Conservation (phyloP, 2,797 vertebrate species). For the Hyperoplus immaculatus region DNA sequence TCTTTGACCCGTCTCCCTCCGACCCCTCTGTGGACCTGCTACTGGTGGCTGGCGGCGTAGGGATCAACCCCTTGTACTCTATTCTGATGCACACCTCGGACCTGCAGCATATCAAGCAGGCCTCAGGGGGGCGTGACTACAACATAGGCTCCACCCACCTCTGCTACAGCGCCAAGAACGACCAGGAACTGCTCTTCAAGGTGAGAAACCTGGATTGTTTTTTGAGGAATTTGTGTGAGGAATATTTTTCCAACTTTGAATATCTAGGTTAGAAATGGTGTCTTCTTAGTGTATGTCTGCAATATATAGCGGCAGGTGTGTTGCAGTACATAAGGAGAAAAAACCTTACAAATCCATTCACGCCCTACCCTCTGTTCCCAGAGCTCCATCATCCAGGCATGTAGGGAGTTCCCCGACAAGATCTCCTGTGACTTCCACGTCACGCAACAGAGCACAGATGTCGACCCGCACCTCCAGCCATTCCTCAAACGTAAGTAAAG, state of each 20-base stretch:
- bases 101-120: constrained; percentile 80
- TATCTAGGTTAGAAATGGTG: neutral
- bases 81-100: constrained; percentile 92
- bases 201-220: constrained; percentile 69
- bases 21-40: constrained; percentile 89
- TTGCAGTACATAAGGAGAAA: neutral
- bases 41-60: constrained; percentile 94
- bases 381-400: constrained; percentile 89
- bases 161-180: constrained; percentile 92
- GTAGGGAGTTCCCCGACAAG: constrained; percentile 90
- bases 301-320: neutral
- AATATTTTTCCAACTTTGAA: neutral
- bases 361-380: constrained; percentile 67
- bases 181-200: constrained; percentile 93
- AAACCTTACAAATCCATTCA: neutral
- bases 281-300: neutral
- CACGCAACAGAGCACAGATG: constrained; percentile 88
- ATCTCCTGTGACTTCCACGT: constrained; percentile 91
- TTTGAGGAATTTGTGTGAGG: neutral
- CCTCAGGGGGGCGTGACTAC: constrained; percentile 72
- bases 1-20: constrained; percentile 92
- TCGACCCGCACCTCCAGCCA: constrained; percentile 86
- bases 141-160: constrained; percentile 87
- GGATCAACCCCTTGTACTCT: constrained; percentile 97
- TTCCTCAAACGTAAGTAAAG: constrained; percentile 86